These are phyloP conservation scores for Brachyhypopomus occidentalis DNA, from an alignment of 2,113 vertebrate genomes.

Conservation along the genomic window DNA sequence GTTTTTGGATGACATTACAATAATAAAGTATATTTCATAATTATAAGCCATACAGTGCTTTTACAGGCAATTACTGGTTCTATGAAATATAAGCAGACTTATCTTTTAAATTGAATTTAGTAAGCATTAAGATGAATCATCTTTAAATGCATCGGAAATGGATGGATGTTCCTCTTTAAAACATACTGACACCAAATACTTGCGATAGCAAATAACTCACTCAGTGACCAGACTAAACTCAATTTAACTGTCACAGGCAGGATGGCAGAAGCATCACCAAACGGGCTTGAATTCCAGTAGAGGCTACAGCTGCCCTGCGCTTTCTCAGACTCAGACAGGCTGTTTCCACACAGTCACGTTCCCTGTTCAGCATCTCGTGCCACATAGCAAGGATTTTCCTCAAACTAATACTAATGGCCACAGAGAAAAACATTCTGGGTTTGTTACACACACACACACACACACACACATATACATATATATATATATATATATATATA, in stretches of 20 bases:
- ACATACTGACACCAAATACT: slow-evolving; percentile 12
- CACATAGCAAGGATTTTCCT: slow-evolving; percentile 16
- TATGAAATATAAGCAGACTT: not conserved
- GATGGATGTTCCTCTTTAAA: not conserved
- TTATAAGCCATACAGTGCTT: not conserved
- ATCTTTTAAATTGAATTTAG: not conserved
- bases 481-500: not conserved
- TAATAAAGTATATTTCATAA: not conserved
- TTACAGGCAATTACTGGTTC: not conserved
- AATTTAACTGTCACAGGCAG: not conserved
- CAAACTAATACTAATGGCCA: not conserved
- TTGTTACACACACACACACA: no score
- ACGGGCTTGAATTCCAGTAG: not conserved
- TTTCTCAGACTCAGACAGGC: not conserved
- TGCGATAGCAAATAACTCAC: slow-evolving; percentile 2
- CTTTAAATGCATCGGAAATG: not conserved
- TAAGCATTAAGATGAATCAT: slow-evolving; percentile 11
- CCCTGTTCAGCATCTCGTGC: not conserved
- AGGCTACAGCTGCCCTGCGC: not conserved
- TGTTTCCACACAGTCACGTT: not conserved
- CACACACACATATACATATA: no score
- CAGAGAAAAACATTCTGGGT: not conserved
- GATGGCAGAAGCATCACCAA: not conserved
- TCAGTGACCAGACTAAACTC: slow-evolving; percentile 8
- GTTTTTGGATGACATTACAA: no score